Conservation (phyloP, 2,113 vertebrate species). For the Emydocephalus ijimae region DNA sequence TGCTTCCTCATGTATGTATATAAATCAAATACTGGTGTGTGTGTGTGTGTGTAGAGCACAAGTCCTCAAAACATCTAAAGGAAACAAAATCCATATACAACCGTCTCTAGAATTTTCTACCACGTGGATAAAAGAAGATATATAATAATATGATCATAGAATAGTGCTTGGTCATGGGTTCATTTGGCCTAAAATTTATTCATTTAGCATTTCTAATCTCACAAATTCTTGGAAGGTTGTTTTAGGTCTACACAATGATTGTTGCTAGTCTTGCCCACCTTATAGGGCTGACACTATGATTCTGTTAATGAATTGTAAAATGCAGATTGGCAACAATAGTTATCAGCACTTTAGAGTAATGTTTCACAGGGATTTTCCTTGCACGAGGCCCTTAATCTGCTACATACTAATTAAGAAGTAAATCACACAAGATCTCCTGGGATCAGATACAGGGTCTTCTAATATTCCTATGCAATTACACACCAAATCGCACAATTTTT, state of each 20-base stretch:
- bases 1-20: not conserved
- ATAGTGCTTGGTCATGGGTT: not conserved
- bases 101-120: not conserved
- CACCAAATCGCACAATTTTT: constrained; percentile 43
- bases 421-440: not conserved
- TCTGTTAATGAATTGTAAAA: not conserved
- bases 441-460: not conserved
- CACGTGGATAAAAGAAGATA: not conserved
- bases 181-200: not conserved
- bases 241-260: not conserved
- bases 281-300: not conserved
- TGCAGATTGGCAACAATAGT: not conserved
- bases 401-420: not conserved
- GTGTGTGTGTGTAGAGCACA: rapidly evolving
- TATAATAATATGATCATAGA: not conserved
- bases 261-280: not conserved
- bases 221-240: not conserved
- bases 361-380: not conserved
- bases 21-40: not conserved
- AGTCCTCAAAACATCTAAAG: not conserved
- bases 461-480: constrained; percentile 17
- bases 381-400: not conserved
- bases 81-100: not conserved
- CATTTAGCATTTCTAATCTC: not conserved
- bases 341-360: not conserved